phyloP scores from a whole-genome alignment of 2,888 invertebrate species.

The Pandemis corylana region DNA sequence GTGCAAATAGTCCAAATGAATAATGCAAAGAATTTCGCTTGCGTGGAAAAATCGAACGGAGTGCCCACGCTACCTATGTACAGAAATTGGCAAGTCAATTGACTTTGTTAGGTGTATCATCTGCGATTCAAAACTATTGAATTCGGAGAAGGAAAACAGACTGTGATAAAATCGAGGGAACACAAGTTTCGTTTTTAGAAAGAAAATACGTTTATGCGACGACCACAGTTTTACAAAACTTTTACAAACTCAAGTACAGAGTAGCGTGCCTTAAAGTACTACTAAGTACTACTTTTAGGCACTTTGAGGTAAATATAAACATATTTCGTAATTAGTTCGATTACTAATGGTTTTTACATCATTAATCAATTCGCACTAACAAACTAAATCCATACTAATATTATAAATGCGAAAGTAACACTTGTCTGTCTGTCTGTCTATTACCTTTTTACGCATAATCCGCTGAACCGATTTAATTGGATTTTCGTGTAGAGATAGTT shows the following conservation, averaged over 20 bases:
- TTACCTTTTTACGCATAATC: too few relatives aligned
- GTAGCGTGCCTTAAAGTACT: neutral
- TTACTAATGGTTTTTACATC: neutral
- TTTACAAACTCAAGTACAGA: neutral
- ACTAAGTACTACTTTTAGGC: too few relatives aligned
- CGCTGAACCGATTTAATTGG: too few relatives aligned
- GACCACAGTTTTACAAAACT: neutral
- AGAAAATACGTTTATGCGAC: neutral
- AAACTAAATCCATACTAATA: too few relatives aligned
- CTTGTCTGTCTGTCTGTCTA: too few relatives aligned
- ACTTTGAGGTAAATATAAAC: too few relatives aligned
- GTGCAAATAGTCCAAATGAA: conserved; percentile 32
- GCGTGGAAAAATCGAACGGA: conserved; percentile 4
- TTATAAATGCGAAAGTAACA: too few relatives aligned
- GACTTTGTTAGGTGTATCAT: conserved; percentile 9
- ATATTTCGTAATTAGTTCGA: neutral
- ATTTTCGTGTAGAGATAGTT: too few relatives aligned
- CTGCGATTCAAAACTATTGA: neutral
- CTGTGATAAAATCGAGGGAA: neutral
- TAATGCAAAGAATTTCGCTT: conserved; percentile 25
- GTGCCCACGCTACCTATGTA: neutral
- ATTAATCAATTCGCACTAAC: neutral
- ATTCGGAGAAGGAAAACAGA: neutral
- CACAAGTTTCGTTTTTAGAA: neutral
- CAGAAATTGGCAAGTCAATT: conserved; percentile 15